A percentile compares a stretch with the other conserved stretches of the same genome.
Conservation (phyloP, 2,888 invertebrate species). For the Ryuthela nishihirai region DNA sequence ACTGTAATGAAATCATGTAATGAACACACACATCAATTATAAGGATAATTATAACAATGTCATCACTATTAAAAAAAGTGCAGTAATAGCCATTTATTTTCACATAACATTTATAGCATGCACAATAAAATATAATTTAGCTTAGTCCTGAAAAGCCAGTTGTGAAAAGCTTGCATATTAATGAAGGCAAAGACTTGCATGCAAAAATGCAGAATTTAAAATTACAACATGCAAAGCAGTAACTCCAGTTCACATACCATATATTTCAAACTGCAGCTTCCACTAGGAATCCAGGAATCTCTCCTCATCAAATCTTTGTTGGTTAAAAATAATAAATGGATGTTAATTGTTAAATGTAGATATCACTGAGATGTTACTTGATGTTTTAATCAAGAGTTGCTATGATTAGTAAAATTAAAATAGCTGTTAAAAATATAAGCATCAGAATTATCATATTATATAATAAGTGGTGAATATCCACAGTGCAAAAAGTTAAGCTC, state of each 20-base stretch:
- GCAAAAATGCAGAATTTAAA: neutral
- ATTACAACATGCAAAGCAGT: neutral
- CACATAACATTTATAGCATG: no score
- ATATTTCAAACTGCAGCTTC: conserved; percentile 1
- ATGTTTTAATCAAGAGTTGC: no score
- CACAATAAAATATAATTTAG: no score
- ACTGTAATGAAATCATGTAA: no score
- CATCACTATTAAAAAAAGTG: no score
- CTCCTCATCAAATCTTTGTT: conserved; percentile 28
- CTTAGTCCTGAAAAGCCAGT: neutral
- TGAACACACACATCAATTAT: no score
- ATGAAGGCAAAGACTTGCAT: neutral
- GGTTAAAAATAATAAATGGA: conserved; percentile 13
- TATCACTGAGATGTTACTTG: neutral
- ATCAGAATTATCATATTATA: neutral
- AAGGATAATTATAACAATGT: no score
- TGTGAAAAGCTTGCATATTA: neutral
- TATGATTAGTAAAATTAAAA: no score
- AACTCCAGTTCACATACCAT: conserved; percentile 1
- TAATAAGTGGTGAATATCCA: neutral
- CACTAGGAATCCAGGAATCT: conserved; percentile 13
- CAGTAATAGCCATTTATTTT: no score
- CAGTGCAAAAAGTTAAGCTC: no score
- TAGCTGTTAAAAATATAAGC: neutral
- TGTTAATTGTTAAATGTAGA: neutral